Percentiles rank a stretch among this genome's conserved stretches.
phyloP scores from a whole-genome alignment of 2,113 vertebrate species.

The Platichthys stellatus region DNA sequence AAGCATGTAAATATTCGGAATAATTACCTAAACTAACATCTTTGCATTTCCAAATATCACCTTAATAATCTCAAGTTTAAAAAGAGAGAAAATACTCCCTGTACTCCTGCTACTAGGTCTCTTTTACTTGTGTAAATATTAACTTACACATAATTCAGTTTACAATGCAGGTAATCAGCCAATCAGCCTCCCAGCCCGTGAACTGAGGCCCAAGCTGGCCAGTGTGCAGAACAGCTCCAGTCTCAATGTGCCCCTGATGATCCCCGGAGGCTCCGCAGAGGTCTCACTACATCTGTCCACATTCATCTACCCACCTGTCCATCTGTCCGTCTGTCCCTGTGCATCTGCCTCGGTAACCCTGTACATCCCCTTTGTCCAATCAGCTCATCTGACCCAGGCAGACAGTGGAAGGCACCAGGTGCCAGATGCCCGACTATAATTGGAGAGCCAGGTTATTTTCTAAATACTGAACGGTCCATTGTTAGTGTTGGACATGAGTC shows the following conservation, averaged over 20 bases:
- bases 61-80: no score
- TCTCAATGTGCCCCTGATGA: conserved; percentile 28
- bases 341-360: conserved; percentile 63
- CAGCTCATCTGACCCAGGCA: conserved; percentile 66
- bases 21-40: no score
- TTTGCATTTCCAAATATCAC: no score
- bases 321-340: conserved; percentile 63
- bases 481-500: conserved; percentile 7
- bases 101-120: no score
- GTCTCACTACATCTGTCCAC: conserved; percentile 67
- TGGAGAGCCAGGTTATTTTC: conserved; percentile 44
- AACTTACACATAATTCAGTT: conserved; percentile 19
- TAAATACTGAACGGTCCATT: conserved; percentile 43
- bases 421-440: conserved; percentile 55
- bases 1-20: no score
- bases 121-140: neutral
- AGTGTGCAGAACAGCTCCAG: conserved; percentile 34
- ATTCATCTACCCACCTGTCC: conserved; percentile 60
- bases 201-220: conserved; percentile 51
- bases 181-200: conserved; percentile 45
- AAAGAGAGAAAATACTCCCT: no score
- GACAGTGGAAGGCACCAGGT: conserved; percentile 44
- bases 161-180: conserved; percentile 1
- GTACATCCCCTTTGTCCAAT: conserved; percentile 70
- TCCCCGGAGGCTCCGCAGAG: conserved; percentile 37